These are phyloP conservation scores for Lordiphosa stackelbergi DNA, from an alignment of 1,140 invertebrate genomes.

Conservation along the genomic window DNA sequence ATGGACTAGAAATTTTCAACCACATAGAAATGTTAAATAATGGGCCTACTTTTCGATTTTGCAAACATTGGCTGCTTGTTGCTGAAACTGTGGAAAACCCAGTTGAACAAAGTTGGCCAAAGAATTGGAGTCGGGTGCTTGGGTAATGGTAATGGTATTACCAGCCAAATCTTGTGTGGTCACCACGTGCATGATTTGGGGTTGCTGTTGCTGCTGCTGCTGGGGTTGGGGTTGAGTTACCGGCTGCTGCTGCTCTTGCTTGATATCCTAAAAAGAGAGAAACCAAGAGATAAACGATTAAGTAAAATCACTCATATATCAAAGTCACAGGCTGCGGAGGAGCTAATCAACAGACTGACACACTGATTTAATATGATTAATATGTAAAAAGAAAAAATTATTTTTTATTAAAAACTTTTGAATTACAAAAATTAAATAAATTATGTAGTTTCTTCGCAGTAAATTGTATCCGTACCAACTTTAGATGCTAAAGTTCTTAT, in stretches of 20 bases:
- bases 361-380: too few species aligned
- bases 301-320: too few species aligned
- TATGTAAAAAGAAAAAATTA: too few species aligned
- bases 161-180: constrained; percentile 62
- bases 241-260: constrained; percentile 5
- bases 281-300: neutral
- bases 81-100: constrained; percentile 63
- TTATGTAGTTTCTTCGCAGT: too few species aligned
- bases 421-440: too few species aligned
- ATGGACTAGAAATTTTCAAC: constrained; percentile 45
- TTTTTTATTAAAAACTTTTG: too few species aligned
- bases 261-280: constrained; percentile 10
- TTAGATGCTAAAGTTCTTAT: too few species aligned
- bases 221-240: constrained; percentile 10
- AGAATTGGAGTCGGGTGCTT: constrained; percentile 61
- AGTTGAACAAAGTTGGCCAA: constrained; percentile 67
- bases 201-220: constrained; percentile 34
- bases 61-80: constrained; percentile 39
- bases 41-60: constrained; percentile 51
- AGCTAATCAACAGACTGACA: too few species aligned
- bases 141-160: constrained; percentile 71
- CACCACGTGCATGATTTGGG: constrained; percentile 68
- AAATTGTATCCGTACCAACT: too few species aligned
- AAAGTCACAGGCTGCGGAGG: too few species aligned
- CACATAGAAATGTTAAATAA: neutral